Percentiles rank a stretch among this genome's conserved stretches.
These are phyloP conservation scores for Sinocyclocheilus anshuiensis DNA, from an alignment of 2,113 vertebrate genomes.

Conservation along the genomic window DNA sequence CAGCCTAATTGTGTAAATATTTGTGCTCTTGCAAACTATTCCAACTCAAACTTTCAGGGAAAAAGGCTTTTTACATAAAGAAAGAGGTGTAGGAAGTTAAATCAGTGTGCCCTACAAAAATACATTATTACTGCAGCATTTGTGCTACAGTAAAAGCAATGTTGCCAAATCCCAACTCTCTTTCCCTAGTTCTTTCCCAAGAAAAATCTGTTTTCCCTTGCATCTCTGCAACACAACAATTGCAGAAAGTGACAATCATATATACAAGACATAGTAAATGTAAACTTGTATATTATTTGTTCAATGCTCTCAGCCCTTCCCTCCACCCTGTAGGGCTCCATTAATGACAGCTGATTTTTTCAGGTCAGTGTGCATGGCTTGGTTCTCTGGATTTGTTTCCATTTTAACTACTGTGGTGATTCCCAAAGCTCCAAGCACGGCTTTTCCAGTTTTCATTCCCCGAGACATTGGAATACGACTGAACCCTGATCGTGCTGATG, in stretches of 20 bases:
- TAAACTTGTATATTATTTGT: not conserved
- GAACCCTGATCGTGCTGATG: slow-evolving; percentile 81
- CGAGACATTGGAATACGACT: slow-evolving; percentile 99
- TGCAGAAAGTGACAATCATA: not conserved
- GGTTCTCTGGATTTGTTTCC: slow-evolving; percentile 91
- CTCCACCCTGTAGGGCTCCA: slow-evolving; percentile 81
- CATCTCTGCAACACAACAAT: not conserved
- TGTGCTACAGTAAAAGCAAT: not conserved
- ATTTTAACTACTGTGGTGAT: slow-evolving; percentile 87
- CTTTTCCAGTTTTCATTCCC: slow-evolving; percentile 97
- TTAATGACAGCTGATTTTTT: slow-evolving; percentile 86
- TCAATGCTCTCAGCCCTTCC: slow-evolving; percentile 82
- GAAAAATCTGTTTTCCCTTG: not conserved
- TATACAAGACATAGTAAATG: not conserved
- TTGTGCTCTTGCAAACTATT: not conserved
- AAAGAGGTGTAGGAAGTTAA: not conserved
- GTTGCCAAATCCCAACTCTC: not conserved
- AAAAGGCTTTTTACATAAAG: not conserved
- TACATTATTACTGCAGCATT: not conserved
- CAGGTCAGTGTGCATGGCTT: slow-evolving; percentile 96
- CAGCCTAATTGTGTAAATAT: not conserved
- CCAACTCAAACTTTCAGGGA: not conserved
- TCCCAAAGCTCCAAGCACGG: slow-evolving; percentile 85
- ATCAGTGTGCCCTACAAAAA: not conserved
- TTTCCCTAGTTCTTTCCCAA: not conserved